Conservation (phyloP, 2,113 vertebrate species). For the Henicopernis longicauda region DNA sequence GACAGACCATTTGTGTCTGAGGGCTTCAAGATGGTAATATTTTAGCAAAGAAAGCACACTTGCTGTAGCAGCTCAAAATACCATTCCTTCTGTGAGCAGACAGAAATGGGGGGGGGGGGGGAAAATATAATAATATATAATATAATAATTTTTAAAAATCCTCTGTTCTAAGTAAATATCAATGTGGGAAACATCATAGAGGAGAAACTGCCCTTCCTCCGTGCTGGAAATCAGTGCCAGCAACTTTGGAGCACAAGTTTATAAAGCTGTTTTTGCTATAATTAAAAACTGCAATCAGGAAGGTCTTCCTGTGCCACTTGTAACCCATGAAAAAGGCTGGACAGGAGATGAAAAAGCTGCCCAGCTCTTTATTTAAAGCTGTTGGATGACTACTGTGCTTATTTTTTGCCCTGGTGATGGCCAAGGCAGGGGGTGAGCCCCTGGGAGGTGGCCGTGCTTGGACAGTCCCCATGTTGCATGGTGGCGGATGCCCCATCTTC, state of each 20-base stretch:
- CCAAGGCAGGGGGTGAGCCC: not conserved
- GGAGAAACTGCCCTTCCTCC: not conserved
- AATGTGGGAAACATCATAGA: no score
- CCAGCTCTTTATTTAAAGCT: not conserved
- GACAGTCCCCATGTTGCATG: no score
- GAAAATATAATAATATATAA: no score
- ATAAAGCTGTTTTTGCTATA: no score
- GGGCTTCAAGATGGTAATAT: no score
- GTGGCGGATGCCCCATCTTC: not conserved
- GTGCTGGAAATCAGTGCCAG: not conserved
- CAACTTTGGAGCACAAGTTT: accelerated
- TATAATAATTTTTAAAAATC: not conserved
- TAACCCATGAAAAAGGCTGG: not conserved
- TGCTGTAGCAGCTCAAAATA: not conserved
- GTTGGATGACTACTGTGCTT: no score
- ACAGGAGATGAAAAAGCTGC: no score
- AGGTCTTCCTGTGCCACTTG: not conserved
- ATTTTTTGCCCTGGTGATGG: not conserved
- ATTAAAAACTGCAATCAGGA: not conserved
- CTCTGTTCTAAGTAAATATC: not conserved
- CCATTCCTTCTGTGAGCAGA: not conserved
- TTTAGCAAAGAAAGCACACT: no score
- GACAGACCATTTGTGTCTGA: accelerated
- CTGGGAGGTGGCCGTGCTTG: not conserved
- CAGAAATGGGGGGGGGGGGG: not conserved